Evolutionary conservation across 2,113 vertebrate genomes (phyloP).

Genomic region (Galemys pyrenaicus): DNA sequence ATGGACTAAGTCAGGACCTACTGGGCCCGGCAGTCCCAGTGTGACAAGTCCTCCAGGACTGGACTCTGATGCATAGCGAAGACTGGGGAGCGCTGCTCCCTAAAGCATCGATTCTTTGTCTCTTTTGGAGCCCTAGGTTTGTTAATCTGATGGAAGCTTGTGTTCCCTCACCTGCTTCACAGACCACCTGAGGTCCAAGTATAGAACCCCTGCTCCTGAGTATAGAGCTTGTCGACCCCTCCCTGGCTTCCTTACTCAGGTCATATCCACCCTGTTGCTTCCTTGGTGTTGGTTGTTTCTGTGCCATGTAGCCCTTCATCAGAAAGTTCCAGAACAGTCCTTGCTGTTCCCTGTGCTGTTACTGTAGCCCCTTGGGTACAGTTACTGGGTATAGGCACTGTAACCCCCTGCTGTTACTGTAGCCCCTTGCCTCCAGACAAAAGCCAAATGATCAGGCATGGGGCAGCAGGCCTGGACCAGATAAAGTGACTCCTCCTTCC

Average conservation of each 20-base stretch:
- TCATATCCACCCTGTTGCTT: background rate
- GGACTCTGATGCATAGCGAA: background rate
- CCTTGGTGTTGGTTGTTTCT: background rate
- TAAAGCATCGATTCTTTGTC: background rate
- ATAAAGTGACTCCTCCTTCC: conserved; percentile 37
- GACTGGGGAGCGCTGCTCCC: background rate
- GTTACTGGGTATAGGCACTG: too few species aligned
- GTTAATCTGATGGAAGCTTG: background rate
- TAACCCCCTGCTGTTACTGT: background rate
- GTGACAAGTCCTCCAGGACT: background rate
- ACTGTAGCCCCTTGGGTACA: background rate
- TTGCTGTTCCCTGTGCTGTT: background rate
- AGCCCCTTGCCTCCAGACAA: conserved; percentile 3
- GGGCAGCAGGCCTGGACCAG: conserved; percentile 8
- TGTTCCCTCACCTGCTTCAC: background rate
- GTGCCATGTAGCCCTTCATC: background rate
- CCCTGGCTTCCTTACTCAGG: background rate
- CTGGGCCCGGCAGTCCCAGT: background rate
- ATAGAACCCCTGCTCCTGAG: conserved; percentile 37
- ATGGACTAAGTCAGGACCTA: conserved; percentile 21
- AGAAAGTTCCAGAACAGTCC: background rate
- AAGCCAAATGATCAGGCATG: conserved; percentile 21
- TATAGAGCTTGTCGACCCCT: background rate
- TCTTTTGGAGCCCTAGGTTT: background rate
- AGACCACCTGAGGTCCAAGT: background rate